Base-by-base conservation (phyloP, 2,888 invertebrate genomes). In the Cephus spinipes region DNA sequence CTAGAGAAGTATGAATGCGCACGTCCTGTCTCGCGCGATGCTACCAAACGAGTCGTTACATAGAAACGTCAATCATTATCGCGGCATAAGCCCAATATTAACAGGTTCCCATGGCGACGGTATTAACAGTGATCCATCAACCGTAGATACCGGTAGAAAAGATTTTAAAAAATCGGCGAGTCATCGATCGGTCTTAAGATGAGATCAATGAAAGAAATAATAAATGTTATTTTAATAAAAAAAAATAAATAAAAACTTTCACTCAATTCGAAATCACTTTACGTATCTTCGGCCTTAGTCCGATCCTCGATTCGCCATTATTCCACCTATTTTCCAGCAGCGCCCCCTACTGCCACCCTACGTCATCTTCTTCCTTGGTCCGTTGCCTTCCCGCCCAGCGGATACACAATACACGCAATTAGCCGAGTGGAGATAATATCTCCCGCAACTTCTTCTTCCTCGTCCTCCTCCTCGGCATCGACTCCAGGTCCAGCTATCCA, bases 361-460 rank as follows among this genome's bases (percentile, higher is more conserved):
- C 77, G 40, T 23, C 73, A 71, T 55, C 55, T 23, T 55, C 40
- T 40, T 40, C 23, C 55, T 23, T 55, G 15, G 55, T 23, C 23
- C 23, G 23, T 6, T 23, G 55, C 55, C 55, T 23, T 55, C 55
- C 55, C 55, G 23, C 73, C 33, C 75, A 78, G 79, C 80, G 80
- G 74, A 75, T 79, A 73, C 76, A 83, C 85, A 83, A 85, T 85
- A 81, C 84, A 76, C 76, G 83, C 83, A 86, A 86, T 87, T 86
- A 86, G 85, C 82, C 83, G 80, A 76, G 75, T 68, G 76, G 73
- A 80, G 79, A 82, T 82, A 82, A 79, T 79, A 82, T 82, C 82
- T 76, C 34, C 34, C 40, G 77, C 55, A 23, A 55, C 23, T 55
- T 55, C 55, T 15, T 40, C 40, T 11, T 55, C 55, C 55, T 55